These are phyloP conservation scores for Acrobeloides nanus DNA, from an alignment of 2,888 invertebrate species.

Conservation along the genomic window DNA sequence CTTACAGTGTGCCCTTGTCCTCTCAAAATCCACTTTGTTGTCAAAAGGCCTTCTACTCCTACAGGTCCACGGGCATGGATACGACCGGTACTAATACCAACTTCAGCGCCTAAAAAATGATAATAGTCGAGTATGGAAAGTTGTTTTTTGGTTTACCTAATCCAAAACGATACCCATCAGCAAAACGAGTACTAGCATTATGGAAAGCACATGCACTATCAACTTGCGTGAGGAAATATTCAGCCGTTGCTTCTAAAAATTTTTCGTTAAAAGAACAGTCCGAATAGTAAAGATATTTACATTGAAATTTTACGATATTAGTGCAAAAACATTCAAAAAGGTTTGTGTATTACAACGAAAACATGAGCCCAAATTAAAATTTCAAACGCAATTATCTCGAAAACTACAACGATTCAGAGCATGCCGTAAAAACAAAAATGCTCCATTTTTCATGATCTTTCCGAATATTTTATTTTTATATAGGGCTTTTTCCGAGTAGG, in stretches of 20 bases:
- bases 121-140: background rate
- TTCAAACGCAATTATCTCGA: too few species aligned
- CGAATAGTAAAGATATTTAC: too few species aligned
- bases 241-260: slow-evolving; percentile 58
- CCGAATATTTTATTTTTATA: too few species aligned
- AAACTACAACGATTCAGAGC: too few species aligned
- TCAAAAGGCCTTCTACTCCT: slow-evolving; percentile 91
- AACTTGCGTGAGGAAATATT: slow-evolving; percentile 72
- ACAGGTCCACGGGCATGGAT: slow-evolving; percentile 93
- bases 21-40: slow-evolving; percentile 89
- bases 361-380: too few species aligned
- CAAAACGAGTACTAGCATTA: slow-evolving; percentile 83
- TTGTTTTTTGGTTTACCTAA: slow-evolving; percentile 61
- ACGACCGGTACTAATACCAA: slow-evolving; percentile 76
- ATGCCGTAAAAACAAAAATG: too few species aligned
- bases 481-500: background rate
- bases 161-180: slow-evolving; percentile 95
- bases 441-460: too few species aligned
- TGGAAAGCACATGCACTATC: slow-evolving; percentile 98
- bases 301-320: too few species aligned
- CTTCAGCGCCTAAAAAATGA: slow-evolving; percentile 65
- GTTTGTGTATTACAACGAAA: too few species aligned
- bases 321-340: too few species aligned
- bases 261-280: too few species aligned
- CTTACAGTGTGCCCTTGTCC: slow-evolving; percentile 82